These are phyloP conservation scores for Chouioia cunea DNA, from an alignment of 2,888 invertebrate species.

Conservation along the genomic window DNA sequence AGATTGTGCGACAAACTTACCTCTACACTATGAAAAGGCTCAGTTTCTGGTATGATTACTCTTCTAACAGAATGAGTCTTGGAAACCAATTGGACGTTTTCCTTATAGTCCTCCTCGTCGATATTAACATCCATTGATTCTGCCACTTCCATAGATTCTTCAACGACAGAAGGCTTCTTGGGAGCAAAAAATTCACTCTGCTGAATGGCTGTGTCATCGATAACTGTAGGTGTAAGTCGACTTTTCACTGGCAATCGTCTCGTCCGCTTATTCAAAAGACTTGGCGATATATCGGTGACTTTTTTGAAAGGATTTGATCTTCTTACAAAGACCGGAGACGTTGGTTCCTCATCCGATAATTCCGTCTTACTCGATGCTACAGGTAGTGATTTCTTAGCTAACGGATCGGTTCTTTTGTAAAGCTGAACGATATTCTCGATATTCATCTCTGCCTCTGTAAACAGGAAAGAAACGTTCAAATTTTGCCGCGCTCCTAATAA, in stretches of 20 bases:
- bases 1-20: no score
- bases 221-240: constrained; percentile 58
- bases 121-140: constrained; percentile 41
- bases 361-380: constrained; percentile 14
- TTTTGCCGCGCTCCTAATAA: no score
- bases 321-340: constrained; percentile 52
- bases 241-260: constrained; percentile 54
- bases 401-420: constrained; percentile 30
- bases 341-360: constrained; percentile 26
- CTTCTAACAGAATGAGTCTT: constrained; percentile 19
- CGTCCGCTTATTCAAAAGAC: constrained; percentile 55
- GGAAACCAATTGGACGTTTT: constrained; percentile 41
- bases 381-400: constrained; percentile 12
- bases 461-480: background rate
- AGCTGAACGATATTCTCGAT: constrained; percentile 35
- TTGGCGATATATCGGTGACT: constrained; percentile 57
- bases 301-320: constrained; percentile 55
- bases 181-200: constrained; percentile 62
- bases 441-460: constrained; percentile 32
- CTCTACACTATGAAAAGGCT: constrained; percentile 25
- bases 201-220: constrained; percentile 55
- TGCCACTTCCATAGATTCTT: constrained; percentile 27
- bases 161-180: constrained; percentile 24
- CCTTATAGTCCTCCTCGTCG: constrained; percentile 43
- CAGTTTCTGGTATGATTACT: constrained; percentile 41